These are phyloP conservation scores for Caradrina clavipalpis DNA, from an alignment of 2,888 invertebrate species.

Conservation along the genomic window DNA sequence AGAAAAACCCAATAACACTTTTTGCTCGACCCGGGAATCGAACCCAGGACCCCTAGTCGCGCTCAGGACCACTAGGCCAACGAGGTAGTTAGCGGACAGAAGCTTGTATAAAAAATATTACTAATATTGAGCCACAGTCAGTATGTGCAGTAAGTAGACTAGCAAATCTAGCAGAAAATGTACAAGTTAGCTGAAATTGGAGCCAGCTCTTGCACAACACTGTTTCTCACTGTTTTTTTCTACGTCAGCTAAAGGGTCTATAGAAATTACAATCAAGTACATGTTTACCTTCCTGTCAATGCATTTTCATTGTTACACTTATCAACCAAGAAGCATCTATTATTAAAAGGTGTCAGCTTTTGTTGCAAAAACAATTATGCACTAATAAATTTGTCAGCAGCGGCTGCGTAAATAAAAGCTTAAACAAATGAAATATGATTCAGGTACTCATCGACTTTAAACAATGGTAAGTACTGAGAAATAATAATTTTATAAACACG, in stretches of 20 bases:
- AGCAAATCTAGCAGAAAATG: not conserved
- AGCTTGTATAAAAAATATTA: no score
- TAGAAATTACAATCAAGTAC: conserved; percentile 19
- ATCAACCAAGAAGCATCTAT: not conserved
- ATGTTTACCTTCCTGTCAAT: conserved; percentile 3
- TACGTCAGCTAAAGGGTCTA: not conserved
- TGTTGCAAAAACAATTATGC: conserved; percentile 70
- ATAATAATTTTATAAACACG: conserved; percentile 5
- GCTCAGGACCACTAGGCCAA: no score
- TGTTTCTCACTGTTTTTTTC: not conserved
- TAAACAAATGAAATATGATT: conserved; percentile 76
- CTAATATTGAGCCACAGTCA: no score
- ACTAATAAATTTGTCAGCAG: conserved; percentile 77
- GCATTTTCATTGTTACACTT: conserved; percentile 15
- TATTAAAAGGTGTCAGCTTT: conserved; percentile 37
- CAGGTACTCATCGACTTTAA: conserved; percentile 64
- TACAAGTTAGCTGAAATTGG: conserved; percentile 6
- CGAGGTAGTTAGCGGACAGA: no score
- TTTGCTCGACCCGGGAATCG: no score
- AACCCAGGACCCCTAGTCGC: no score
- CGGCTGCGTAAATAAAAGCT: conserved; percentile 72
- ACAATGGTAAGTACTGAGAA: not conserved
- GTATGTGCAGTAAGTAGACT: not conserved
- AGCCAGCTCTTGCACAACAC: conserved; percentile 7
- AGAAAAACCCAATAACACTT: no score